Base-by-base conservation (phyloP, 2,888 invertebrate species). In the Celastrina argiolus region DNA sequence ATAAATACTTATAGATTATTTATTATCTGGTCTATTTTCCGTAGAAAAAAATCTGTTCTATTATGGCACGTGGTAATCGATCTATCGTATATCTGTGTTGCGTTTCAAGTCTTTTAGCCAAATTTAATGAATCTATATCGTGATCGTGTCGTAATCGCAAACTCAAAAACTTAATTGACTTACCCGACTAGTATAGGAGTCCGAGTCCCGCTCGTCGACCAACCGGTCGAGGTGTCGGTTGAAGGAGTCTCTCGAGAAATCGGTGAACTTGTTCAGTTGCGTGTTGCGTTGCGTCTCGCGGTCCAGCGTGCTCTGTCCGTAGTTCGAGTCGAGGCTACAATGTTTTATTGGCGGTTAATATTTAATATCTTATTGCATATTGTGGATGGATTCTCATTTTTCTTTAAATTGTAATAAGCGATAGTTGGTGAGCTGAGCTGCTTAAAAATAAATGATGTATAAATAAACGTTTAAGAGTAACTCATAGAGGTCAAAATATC, bases 251-350 rank as follows among this genome's bases (percentile, higher is more conserved):
- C 81, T 81, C 36, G 88, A 83, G 67, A 78, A 78, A 71, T 90
- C 90, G 69, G 78, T 83, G 74, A 92, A 92, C 80, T 93, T 92
- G 82, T 93, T 93, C 74, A 92, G 88, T 72, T 92, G 90, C 31
- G 94, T 94, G 82, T 94, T 94, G 69, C 93, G 88, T 74, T 92
- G 92, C 3, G 94, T 94, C 77, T 94, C 93, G 36, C 93, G 87
- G 68, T 94, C 93, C 75, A 93, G 81, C 51, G 93, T 89, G 79
- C 75, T 87, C 83, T 80, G 74, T 56, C 76, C 74, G 67, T 67
- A 68, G 56, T 69, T 64, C 56, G 71, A 61, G 39, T 74, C 73
- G 36, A 73, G 64, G 64, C 73, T 74, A 64, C 45, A 63, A 67
- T 58, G 67, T 39, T 42, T 56, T 39, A 66, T 56, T 39, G 31